Percentiles rank a stretch among this genome's conserved stretches.
phyloP scores from a whole-genome alignment of 2,113 vertebrate genomes.

The Shinisaurus crocodilurus region DNA sequence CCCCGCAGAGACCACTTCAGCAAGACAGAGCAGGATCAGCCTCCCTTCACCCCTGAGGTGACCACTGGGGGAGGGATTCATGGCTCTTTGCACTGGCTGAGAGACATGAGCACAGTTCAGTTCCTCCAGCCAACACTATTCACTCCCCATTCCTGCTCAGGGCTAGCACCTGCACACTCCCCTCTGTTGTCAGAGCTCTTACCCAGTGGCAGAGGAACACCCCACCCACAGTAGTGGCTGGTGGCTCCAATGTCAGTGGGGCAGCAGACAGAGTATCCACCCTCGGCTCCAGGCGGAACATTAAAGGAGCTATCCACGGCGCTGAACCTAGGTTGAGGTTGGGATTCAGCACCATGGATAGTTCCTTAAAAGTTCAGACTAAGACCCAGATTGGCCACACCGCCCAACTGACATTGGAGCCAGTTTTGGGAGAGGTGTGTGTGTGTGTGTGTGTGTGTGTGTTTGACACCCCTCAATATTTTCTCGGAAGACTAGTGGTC shows the following conservation, averaged over 20 bases:
- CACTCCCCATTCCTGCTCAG: neutral
- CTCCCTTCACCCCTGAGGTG: neutral
- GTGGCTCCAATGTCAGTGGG: no score
- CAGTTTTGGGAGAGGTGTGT: neutral
- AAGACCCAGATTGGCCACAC: no score
- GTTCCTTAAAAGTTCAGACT: no score
- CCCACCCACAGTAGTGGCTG: neutral
- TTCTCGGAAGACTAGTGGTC: neutral
- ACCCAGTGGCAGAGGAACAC: neutral
- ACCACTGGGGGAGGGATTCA: neutral
- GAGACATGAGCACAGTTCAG: neutral
- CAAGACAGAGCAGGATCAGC: neutral
- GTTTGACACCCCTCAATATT: neutral
- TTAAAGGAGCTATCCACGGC: no score
- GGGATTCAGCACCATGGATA: no score
- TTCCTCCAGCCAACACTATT: neutral
- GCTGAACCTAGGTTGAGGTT: no score
- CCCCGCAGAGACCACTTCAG: neutral
- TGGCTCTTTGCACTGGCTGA: neutral
- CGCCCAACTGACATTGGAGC: no score
- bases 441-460: neutral
- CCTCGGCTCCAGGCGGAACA: no score
- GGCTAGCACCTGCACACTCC: neutral
- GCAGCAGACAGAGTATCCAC: no score
- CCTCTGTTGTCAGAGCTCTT: neutral